phyloP scores from a whole-genome alignment of 2,888 invertebrate genomes.

The Xylota segnis region DNA sequence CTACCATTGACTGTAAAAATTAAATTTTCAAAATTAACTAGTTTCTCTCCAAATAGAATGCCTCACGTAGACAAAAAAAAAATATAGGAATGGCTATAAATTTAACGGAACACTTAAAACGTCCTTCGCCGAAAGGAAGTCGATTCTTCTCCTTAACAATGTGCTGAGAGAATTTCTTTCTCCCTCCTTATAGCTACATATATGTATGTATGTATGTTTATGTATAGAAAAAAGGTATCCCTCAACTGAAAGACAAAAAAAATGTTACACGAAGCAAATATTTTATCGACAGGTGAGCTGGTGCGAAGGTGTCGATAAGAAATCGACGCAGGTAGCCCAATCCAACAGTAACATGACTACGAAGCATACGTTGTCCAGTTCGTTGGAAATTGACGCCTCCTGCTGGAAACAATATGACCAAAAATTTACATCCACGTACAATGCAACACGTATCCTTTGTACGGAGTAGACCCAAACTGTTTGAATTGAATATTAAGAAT shows the following conservation, averaged over 20 bases:
- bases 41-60: no score
- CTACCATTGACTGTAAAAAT: no score
- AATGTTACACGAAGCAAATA: constrained; percentile 54
- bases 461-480: constrained; percentile 24
- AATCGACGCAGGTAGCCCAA: constrained; percentile 53
- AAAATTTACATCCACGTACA: constrained; percentile 46
- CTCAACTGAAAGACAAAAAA: constrained; percentile 20
- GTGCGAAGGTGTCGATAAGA: constrained; percentile 57
- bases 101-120: constrained; percentile 63
- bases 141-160: constrained; percentile 60
- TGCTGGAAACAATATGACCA: constrained; percentile 48
- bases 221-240: background rate
- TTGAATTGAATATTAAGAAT: constrained; percentile 55
- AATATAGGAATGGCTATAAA: constrained; percentile 51
- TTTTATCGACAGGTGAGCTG: constrained; percentile 71
- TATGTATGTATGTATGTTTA: no score
- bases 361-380: background rate
- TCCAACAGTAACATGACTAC: constrained; percentile 40
- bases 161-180: constrained; percentile 61
- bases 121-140: constrained; percentile 71
- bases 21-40: no score
- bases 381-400: constrained; percentile 55
- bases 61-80: constrained; percentile 17
- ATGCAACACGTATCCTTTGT: constrained; percentile 48
- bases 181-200: no score